Percentiles rank a stretch among this genome's conserved stretches.
Evolutionary conservation across 92 coral and sea anemone genomes (phyloP).

Genomic region (Paragorgia papillata): DNA sequence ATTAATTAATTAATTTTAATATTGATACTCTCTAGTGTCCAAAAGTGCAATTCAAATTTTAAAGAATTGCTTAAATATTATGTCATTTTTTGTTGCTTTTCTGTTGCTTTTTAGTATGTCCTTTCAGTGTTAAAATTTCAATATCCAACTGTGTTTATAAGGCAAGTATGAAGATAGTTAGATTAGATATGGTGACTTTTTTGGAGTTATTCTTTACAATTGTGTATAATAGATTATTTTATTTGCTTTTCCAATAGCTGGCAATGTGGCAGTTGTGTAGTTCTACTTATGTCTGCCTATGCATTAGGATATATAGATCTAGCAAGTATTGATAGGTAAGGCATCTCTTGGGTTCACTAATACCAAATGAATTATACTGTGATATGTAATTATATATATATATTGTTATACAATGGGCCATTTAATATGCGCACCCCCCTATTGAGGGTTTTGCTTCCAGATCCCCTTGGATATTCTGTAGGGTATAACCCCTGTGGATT

Average conservation of each 20-base stretch:
- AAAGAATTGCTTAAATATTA: too few relatives aligned
- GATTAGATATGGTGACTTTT: background rate
- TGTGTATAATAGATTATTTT: background rate
- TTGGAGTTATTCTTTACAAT: too few relatives aligned
- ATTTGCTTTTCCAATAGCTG: slow-evolving; percentile 60
- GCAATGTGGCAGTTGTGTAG: slow-evolving; percentile 77
- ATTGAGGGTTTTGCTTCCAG: too few relatives aligned
- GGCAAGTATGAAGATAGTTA: slow-evolving; percentile 48
- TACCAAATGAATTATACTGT: too few relatives aligned
- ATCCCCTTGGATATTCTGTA: too few relatives aligned
- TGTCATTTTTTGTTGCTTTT: too few relatives aligned
- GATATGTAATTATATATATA: too few relatives aligned
- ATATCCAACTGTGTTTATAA: slow-evolving; percentile 91
- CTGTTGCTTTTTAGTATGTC: slow-evolving; percentile 85
- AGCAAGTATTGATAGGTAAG: slow-evolving; percentile 70
- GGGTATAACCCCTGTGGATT: too few relatives aligned
- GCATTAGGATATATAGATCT: slow-evolving; percentile 70
- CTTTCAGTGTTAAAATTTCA: slow-evolving; percentile 81
- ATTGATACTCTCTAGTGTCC: background rate
- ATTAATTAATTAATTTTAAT: background rate
- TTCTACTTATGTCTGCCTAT: slow-evolving; percentile 65
- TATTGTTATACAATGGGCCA: too few relatives aligned
- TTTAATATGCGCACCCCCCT: too few relatives aligned
- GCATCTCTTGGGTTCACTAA: too few relatives aligned
- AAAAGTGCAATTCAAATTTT: background rate